Conservation (phyloP, 2,113 vertebrate species). For the Zosterops lateralis region DNA sequence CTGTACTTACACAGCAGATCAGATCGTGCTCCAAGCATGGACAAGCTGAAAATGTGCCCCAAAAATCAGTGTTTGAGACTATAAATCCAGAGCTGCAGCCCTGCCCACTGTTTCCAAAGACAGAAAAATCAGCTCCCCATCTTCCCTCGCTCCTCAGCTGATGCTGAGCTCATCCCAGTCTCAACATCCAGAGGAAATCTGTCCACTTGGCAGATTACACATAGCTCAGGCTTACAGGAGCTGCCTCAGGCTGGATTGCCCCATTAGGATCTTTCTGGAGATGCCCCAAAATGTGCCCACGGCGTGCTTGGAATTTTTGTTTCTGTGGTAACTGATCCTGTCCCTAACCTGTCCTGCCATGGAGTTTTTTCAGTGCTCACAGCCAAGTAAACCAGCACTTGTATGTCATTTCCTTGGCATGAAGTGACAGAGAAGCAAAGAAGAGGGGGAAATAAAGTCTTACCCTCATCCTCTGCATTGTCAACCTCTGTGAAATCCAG, state of each 20-base stretch:
- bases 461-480: background rate
- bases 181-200: background rate
- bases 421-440: background rate
- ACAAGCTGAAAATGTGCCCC: background rate
- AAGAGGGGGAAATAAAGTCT: background rate
- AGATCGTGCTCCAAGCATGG: background rate
- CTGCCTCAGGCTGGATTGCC: background rate
- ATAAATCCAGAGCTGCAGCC: background rate
- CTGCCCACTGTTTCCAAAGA: background rate
- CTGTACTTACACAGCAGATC: background rate
- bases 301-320: background rate
- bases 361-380: background rate
- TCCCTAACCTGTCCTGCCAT: background rate
- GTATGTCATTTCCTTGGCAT: background rate
- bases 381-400: conserved; percentile 10
- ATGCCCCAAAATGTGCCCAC: background rate
- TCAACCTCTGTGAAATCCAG: background rate
- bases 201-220: background rate
- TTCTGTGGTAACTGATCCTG: background rate
- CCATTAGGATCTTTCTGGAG: background rate
- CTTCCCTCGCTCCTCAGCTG: background rate
- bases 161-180: background rate
- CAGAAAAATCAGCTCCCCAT: background rate
- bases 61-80: background rate
- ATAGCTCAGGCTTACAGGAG: background rate